A percentile compares a stretch with the other conserved stretches of the same genome.
phyloP scores from a whole-genome alignment of 2,113 vertebrate species.

The Hippocampus zosterae region DNA sequence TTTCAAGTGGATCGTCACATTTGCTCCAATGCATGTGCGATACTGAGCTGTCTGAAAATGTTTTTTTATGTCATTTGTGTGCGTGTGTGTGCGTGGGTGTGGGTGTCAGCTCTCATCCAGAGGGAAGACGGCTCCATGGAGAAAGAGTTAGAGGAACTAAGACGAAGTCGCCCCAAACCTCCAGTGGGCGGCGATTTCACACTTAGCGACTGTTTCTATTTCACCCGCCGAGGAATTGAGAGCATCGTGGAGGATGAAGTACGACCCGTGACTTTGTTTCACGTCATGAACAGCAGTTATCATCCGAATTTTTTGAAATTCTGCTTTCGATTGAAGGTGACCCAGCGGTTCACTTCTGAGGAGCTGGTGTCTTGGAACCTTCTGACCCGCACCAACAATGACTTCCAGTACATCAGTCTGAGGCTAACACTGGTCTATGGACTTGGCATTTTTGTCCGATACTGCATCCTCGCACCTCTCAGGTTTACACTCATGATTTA shows the following conservation, averaged over 20 bases:
- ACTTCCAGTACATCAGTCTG: constrained; percentile 90
- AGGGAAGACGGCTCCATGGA: constrained; percentile 86
- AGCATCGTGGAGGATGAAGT: constrained; percentile 92
- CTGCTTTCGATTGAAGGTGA: constrained; percentile 67
- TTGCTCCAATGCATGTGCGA: neutral
- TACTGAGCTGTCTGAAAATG: neutral
- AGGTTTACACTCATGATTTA: constrained; percentile 74
- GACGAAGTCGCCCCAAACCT: constrained; percentile 67
- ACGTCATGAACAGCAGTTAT: no score
- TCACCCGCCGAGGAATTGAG: constrained; percentile 87
- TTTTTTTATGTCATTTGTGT: neutral
- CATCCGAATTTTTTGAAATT: neutral
- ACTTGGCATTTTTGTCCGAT: constrained; percentile 84
- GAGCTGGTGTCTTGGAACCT: constrained; percentile 96
- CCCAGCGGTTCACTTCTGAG: constrained; percentile 91
- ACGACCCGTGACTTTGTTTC: neutral
- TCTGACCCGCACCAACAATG: constrained; percentile 88
- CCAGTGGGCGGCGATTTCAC: constrained; percentile 78
- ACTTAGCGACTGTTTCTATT: constrained; percentile 90
- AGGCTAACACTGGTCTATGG: constrained; percentile 84
- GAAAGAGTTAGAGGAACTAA: constrained; percentile 81
- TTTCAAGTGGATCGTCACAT: neutral
- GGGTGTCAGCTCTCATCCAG: constrained; percentile 83
- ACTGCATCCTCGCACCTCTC: constrained; percentile 88
- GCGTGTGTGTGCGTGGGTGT: constrained; percentile 11